Percentiles rank a stretch among this genome's conserved stretches.
Conservation (phyloP, 1,140 invertebrate genomes). For the Bathynomus jamesi region DNA sequence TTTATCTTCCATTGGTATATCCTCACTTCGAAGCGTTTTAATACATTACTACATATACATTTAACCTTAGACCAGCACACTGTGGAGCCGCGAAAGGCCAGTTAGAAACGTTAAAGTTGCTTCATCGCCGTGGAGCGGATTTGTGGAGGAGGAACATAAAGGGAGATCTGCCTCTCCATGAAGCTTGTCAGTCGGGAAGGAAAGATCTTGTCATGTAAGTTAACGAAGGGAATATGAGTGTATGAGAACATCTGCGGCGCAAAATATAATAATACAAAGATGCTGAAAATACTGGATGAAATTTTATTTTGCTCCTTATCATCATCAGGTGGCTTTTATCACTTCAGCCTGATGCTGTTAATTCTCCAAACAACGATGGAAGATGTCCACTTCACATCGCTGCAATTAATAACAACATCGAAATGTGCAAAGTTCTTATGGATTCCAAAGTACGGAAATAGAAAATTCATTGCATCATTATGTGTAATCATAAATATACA, state of each 20-base stretch:
- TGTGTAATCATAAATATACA: too few species aligned
- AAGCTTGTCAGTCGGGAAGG: conserved; percentile 84
- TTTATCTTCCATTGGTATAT: too few species aligned
- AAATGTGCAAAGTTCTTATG: conserved; percentile 68
- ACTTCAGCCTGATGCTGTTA: conserved; percentile 70
- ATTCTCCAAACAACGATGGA: conserved; percentile 85
- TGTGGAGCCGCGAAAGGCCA: conserved; percentile 95
- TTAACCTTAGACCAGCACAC: conserved; percentile 57
- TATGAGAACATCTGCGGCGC: too few species aligned
- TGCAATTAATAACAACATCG: conserved; percentile 85
- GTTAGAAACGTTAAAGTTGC: conserved; percentile 67
- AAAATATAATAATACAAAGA: too few species aligned
- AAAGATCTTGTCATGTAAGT: conserved; percentile 63
- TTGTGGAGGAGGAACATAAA: conserved; percentile 85
- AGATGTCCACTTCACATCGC: conserved; percentile 88
- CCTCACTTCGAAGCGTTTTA: too few species aligned
- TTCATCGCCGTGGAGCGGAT: conserved; percentile 72
- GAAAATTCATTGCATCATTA: too few species aligned
- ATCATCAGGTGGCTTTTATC: conserved; percentile 62
- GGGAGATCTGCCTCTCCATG: conserved; percentile 86
- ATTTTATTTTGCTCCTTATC: background rate
- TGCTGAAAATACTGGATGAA: too few species aligned
- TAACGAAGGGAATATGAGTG: too few species aligned
- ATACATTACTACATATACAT: too few species aligned
- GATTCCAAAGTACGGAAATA: conserved; percentile 33